Conservation (phyloP, 1,140 invertebrate genomes). For the Meloidogyne floridensis region DNA sequence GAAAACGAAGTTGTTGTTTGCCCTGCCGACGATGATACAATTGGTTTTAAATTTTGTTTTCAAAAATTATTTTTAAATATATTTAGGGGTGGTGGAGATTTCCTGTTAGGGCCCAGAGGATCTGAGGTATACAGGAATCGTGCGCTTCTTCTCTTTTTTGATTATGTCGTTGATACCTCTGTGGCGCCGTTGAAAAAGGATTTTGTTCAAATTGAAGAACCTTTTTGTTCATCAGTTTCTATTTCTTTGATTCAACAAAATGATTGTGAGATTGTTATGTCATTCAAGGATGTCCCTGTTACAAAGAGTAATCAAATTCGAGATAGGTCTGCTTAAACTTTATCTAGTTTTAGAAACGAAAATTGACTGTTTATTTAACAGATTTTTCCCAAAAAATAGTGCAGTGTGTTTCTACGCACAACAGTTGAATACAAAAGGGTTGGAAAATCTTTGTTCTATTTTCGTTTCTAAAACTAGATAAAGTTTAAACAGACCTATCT, state of each 20-base stretch:
- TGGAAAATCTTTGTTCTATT: no score
- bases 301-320: slow-evolving; percentile 73
- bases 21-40: slow-evolving; percentile 82
- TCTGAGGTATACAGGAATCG: slow-evolving; percentile 51
- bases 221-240: slow-evolving; percentile 77
- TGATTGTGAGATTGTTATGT: slow-evolving; percentile 72
- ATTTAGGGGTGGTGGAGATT: slow-evolving; percentile 77
- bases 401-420: no score
- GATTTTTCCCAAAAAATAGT: no score
- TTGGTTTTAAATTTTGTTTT: background rate
- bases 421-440: no score
- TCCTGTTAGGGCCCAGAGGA: slow-evolving; percentile 78
- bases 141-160: slow-evolving; percentile 31
- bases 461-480: no score
- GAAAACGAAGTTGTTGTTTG: slow-evolving; percentile 69
- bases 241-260: slow-evolving; percentile 40
- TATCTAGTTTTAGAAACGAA: no score
- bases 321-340: no score
- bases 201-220: slow-evolving; percentile 82
- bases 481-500: no score
- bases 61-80: background rate
- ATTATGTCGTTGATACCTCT: slow-evolving; percentile 78
- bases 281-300: slow-evolving; percentile 78
- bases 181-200: slow-evolving; percentile 80
- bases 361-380: no score